A percentile compares a stretch with the other conserved stretches of the same genome.
Evolutionary conservation across 2,797 vertebrate species (phyloP).

Genomic region (Telmatherina bonti): DNA sequence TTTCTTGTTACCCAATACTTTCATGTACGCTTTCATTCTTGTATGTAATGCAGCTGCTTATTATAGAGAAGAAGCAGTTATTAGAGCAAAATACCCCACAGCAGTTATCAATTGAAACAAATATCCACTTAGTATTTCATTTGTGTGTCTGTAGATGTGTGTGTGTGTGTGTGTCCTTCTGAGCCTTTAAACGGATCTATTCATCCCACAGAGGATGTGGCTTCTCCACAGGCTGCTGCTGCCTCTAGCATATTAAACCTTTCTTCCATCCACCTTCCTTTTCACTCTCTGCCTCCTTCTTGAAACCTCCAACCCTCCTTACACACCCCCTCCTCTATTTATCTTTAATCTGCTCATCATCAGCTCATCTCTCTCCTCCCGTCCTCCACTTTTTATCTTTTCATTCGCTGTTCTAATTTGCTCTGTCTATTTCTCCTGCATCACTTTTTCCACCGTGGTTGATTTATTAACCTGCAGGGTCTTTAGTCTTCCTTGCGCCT

Average conservation of each 20-base stretch:
- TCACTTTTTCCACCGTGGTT: conserved; percentile 23
- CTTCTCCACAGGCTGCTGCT: conserved; percentile 44
- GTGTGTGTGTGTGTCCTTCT: conserved; percentile 1
- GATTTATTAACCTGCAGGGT: conserved; percentile 57
- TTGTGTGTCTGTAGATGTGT: conserved; percentile 6
- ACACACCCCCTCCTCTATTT: conserved; percentile 35
- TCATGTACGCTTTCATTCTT: neutral
- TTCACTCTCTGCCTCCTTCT: conserved; percentile 35
- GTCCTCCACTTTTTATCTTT: conserved; percentile 40
- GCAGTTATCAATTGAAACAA: conserved; percentile 46
- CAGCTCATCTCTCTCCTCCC: conserved; percentile 43
- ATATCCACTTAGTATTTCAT: conserved; percentile 36
- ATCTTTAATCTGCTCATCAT: conserved; percentile 63
- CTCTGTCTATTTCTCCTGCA: conserved; percentile 31
- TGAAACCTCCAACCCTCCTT: neutral
- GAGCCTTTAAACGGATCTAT: conserved; percentile 60
- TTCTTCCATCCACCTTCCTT: conserved; percentile 35
- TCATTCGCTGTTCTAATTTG: conserved; percentile 41
- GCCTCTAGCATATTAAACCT: conserved; percentile 67
- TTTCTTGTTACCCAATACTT: conserved; percentile 9
- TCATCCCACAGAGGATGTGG: conserved; percentile 64
- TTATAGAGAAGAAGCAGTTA: conserved; percentile 18
- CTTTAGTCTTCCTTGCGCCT: conserved; percentile 41
- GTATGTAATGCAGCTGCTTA: conserved; percentile 27
- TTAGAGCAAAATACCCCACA: conserved; percentile 36